Conservation (phyloP, 2,113 vertebrate genomes). For the Vulpes lagopus region DNA sequence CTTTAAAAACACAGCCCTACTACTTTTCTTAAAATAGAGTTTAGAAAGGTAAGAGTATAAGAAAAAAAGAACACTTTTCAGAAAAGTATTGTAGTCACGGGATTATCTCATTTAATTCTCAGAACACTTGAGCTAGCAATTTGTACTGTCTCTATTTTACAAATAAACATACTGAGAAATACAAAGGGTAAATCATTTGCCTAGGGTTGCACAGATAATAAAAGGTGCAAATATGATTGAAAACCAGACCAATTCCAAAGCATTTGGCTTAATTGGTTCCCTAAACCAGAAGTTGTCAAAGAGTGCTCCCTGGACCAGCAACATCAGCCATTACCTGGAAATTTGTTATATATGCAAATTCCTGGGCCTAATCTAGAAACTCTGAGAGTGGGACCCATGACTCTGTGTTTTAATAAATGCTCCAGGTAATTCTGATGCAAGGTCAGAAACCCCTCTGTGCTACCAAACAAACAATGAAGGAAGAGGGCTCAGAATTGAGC, state of each 20-base stretch:
- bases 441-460: background rate
- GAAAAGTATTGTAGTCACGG: background rate
- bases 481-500: background rate
- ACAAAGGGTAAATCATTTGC: background rate
- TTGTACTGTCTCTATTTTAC: background rate
- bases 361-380: background rate
- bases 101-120: conserved; percentile 25
- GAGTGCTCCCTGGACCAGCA: background rate
- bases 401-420: background rate
- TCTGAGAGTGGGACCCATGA: background rate
- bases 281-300: background rate
- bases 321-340: background rate
- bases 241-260: background rate
- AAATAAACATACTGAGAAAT: background rate
- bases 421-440: background rate
- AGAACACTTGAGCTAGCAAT: background rate
- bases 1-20: background rate
- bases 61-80: background rate
- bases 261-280: background rate
- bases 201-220: background rate
- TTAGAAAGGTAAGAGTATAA: background rate
- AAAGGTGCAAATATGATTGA: background rate
- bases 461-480: background rate
- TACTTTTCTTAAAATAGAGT: background rate
- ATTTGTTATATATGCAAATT: background rate